Base-by-base conservation (phyloP, 2,888 invertebrate genomes). In the Nebria salina region DNA sequence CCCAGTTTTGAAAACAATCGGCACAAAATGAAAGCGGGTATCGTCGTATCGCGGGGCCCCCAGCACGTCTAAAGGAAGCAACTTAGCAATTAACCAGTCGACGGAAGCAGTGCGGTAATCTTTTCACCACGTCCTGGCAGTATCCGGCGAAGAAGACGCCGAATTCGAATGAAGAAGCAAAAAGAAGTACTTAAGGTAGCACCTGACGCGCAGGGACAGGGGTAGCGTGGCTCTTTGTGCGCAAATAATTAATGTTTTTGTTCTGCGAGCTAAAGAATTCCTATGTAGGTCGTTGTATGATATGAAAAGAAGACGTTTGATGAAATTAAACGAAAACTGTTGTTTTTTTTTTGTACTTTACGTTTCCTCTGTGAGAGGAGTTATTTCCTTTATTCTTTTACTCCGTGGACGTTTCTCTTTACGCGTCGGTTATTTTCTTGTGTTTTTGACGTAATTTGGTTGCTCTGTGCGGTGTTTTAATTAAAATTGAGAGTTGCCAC, bases 71-170 rank as follows among this genome's bases (percentile, higher is more conserved):
- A 54, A 54, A 54, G 54, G 54, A 54, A 54, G 54, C 13, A 54
- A 8, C 11, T 54, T 85, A 85, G 85, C 86, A 86, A 86, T 86
- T 86, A 86, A 86, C 85, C 85, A 84, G 86, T 83, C 84, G 86
- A 86, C 86, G 86, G 86, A 86, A 86, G 84, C 85, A 83, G 83
- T 83, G 82, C 82, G 70, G 85, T 85, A 84, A 85, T 85, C 84
- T 84, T 84, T 83, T 84, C 83, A 84, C 83, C 83, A 84, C 84
- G 83, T 83, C 70, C 20, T 34, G n/a, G 26, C 25, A 9, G 15
- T 34, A 20, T 34, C 34, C 25, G 20, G 26, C 25, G 20, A 70
- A 11, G 26, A 70, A 25, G 70, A 26, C 70, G 70, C 70, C 20
- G 5, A 20, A 54, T 54, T 54, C 54, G 54, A 13, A 54, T 54